Evolutionary conservation across 1,140 invertebrate genomes (phyloP).

Genomic region (Halesus radiatus): DNA sequence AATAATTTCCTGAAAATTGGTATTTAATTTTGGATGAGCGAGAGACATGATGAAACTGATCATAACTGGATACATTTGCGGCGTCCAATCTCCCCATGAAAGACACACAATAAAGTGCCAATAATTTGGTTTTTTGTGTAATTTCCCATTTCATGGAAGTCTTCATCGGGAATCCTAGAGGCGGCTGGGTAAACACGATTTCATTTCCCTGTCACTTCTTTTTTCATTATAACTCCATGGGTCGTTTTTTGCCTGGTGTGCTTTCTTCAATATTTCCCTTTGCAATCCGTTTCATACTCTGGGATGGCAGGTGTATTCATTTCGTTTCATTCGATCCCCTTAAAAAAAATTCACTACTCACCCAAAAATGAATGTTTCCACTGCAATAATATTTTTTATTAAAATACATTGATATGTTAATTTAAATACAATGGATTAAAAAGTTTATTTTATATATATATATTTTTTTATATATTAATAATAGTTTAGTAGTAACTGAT

Average conservation of each 20-base stretch:
- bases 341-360: neutral
- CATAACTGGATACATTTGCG: slow-evolving; percentile 25
- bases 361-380: neutral
- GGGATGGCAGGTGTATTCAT: slow-evolving; percentile 50
- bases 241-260: slow-evolving; percentile 51
- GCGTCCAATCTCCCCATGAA: slow-evolving; percentile 29
- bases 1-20: too few relatives aligned
- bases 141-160: slow-evolving; percentile 56
- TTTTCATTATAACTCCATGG: slow-evolving; percentile 57
- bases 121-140: slow-evolving; percentile 55
- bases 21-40: too few relatives aligned
- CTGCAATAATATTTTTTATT: neutral
- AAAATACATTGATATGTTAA: neutral
- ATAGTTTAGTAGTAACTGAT: too few relatives aligned
- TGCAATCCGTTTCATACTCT: slow-evolving; percentile 54
- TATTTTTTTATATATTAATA: too few relatives aligned
- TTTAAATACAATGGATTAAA: too few relatives aligned
- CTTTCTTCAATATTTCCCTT: slow-evolving; percentile 57
- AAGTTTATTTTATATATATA: too few relatives aligned
- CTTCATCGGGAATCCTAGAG: slow-evolving; percentile 51
- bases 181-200: slow-evolving; percentile 57
- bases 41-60: neutral
- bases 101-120: slow-evolving; percentile 46
- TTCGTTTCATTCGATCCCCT: neutral
- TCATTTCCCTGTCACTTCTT: slow-evolving; percentile 56